Conservation (phyloP, 2,888 invertebrate genomes). For the Eupithecia abbreviata region DNA sequence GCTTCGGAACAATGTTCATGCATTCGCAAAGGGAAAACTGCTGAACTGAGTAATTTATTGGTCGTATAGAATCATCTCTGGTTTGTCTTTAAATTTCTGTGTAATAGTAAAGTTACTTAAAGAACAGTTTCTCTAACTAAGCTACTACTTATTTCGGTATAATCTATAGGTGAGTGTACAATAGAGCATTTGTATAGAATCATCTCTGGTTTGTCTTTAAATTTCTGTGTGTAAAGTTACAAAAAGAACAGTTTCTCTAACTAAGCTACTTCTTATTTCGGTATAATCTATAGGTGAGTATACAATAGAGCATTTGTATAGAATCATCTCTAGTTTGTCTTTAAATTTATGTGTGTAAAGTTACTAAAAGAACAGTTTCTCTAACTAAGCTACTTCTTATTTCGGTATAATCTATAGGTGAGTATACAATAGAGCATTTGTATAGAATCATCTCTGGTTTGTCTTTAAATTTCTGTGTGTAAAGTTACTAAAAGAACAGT, state of each 20-base stretch:
- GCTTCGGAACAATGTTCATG: background rate
- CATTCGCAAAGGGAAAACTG: constrained; percentile 3
- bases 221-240: background rate
- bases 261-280: background rate
- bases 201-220: background rate
- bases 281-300: background rate
- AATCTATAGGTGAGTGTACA: too few relatives aligned
- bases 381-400: background rate
- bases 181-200: background rate
- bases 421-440: too few relatives aligned
- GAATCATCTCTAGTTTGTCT: background rate
- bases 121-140: background rate
- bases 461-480: background rate
- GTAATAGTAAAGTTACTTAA: too few relatives aligned
- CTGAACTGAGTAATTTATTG: background rate
- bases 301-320: too few relatives aligned
- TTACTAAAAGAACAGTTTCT: background rate
- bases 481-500: background rate
- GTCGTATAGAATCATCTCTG: background rate
- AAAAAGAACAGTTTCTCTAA: background rate
- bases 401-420: background rate
- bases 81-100: background rate
- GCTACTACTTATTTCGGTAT: background rate
- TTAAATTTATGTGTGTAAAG: background rate
- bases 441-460: background rate